Conservation (phyloP, 2,797 vertebrate genomes). For the Sciaenops ocellatus region DNA sequence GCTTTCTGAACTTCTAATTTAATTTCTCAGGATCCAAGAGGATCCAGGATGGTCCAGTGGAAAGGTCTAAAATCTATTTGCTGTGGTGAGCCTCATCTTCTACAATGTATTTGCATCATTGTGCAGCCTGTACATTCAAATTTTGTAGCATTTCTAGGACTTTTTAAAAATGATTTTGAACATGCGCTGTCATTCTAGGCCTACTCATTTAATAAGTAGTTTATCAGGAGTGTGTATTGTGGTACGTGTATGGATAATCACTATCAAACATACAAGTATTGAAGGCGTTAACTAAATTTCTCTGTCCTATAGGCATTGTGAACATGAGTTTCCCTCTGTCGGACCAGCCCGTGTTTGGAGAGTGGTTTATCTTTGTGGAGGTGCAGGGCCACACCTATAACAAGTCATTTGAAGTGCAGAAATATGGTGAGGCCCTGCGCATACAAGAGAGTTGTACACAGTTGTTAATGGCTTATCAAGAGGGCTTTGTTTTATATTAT, state of each 20-base stretch:
- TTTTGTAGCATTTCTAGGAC: neutral
- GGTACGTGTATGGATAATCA: neutral
- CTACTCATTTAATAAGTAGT: no score
- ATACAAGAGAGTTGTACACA: neutral
- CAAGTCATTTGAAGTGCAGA: constrained; percentile 95
- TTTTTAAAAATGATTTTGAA: neutral
- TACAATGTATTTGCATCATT: neutral
- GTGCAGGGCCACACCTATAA: constrained; percentile 93
- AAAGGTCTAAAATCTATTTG: constrained; percentile 87
- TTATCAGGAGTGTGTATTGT: neutral
- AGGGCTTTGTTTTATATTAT: no score
- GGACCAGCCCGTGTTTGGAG: constrained; percentile 94
- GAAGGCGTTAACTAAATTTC: constrained; percentile 4
- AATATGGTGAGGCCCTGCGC: constrained; percentile 89
- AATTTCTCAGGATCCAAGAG: constrained; percentile 90
- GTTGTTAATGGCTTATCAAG: neutral
- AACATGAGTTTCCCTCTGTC: constrained; percentile 95
- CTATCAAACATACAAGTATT: neutral
- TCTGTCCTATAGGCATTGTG: constrained; percentile 86
- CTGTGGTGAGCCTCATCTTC: constrained; percentile 86
- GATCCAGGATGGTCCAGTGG: constrained; percentile 94
- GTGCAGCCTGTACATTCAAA: neutral
- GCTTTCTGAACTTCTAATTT: constrained; percentile 23
- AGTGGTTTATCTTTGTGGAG: constrained; percentile 93
- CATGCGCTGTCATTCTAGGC: neutral